Evolutionary conservation across 1,140 invertebrate genomes (phyloP).

Genomic region (Phthorimaea operculella): DNA sequence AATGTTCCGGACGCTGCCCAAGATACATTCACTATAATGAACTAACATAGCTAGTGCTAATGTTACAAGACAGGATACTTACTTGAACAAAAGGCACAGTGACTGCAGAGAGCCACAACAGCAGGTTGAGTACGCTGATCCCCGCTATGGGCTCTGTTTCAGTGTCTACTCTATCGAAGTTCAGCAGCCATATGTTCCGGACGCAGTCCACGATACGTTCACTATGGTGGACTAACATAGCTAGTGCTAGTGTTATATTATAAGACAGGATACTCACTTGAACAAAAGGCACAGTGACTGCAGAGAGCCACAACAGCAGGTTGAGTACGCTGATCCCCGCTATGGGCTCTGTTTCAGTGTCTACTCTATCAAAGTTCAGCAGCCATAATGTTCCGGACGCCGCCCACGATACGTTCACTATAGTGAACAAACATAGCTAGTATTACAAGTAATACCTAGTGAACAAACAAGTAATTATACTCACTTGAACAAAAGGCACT

Average conservation of each 20-base stretch:
- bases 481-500: conserved; percentile 78
- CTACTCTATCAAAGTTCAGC: conserved; percentile 70
- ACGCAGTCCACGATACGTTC: no score
- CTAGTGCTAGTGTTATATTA: no score
- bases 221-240: no score
- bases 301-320: conserved; percentile 75
- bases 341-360: conserved; percentile 67
- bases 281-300: conserved; percentile 76
- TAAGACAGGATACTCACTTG: conserved; percentile 73
- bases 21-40: conserved; percentile 78
- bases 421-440: conserved; percentile 78
- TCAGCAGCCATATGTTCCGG: no score
- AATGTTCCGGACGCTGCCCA: conserved; percentile 75
- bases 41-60: no score
- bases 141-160: no score
- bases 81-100: conserved; percentile 78
- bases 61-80: no score
- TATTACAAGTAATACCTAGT: no score
- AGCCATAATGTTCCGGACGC: conserved; percentile 75
- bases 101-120: conserved; percentile 76
- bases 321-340: conserved; percentile 73
- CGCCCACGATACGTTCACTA: conserved; percentile 79
- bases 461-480: no score
- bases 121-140: conserved; percentile 72
- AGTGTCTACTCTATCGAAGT: no score